Evolutionary conservation across 2,113 vertebrate genomes (phyloP).

Genomic region (Sisor rabdophorus): DNA sequence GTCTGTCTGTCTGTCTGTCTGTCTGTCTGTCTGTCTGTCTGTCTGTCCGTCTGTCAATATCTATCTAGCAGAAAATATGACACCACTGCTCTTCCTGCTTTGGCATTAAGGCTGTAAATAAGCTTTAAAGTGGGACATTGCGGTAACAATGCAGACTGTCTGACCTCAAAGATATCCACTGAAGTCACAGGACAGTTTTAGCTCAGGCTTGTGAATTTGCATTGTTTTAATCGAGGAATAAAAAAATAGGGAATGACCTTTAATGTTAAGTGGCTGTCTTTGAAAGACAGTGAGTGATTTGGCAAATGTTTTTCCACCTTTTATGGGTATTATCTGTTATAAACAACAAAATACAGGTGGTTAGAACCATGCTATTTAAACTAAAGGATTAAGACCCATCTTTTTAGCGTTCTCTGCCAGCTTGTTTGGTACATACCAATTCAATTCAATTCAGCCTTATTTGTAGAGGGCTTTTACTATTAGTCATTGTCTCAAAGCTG

Average conservation of each 20-base stretch:
- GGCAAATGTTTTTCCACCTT: background rate
- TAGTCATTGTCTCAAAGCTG: too few relatives aligned
- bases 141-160: slow-evolving; percentile 16
- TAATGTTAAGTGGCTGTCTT: background rate
- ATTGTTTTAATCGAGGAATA: slow-evolving; percentile 4
- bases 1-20: background rate
- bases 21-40: background rate
- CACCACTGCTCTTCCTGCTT: background rate
- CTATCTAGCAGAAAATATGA: background rate
- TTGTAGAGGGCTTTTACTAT: too few relatives aligned
- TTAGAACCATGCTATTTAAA: background rate
- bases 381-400: too few relatives aligned
- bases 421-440: too few relatives aligned
- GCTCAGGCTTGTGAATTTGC: slow-evolving; percentile 1
- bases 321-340: background rate
- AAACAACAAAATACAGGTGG: background rate
- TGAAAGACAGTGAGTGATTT: slow-evolving; percentile 7
- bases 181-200: background rate
- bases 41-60: too few relatives aligned
- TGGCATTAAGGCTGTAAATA: background rate
- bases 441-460: too few relatives aligned
- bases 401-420: too few relatives aligned
- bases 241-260: slow-evolving; percentile 4
- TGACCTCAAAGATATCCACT: background rate
- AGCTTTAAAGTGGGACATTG: slow-evolving; percentile 23